Conservation (phyloP, 1,140 invertebrate genomes). For the Steinernema khuongi region DNA sequence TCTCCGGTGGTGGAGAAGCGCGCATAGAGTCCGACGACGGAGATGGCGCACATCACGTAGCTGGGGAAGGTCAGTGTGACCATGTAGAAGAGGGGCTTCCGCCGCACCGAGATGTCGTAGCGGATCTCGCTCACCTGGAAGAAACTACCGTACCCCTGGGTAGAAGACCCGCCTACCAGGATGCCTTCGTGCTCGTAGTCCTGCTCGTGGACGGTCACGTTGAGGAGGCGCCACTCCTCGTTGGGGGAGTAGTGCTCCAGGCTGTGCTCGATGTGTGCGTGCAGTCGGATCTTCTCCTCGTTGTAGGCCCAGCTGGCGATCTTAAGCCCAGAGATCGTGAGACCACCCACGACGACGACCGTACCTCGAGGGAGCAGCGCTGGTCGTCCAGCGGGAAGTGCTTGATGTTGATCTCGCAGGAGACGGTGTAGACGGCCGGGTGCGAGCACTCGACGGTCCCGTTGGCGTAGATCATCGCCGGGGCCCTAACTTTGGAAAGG, state of each 20-base stretch:
- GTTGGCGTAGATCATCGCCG: conserved; percentile 42
- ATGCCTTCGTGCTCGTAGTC: conserved; percentile 51
- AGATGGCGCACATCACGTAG: conserved; percentile 51
- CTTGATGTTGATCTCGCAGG: conserved; percentile 52
- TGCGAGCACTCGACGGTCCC: conserved; percentile 47
- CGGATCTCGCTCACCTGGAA: conserved; percentile 44
- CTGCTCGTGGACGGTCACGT: conserved; percentile 43
- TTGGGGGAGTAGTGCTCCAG: conserved; percentile 49
- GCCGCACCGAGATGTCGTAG: conserved; percentile 46
- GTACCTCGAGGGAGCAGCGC: conserved; percentile 47
- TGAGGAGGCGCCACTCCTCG: conserved; percentile 51
- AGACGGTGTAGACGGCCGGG: conserved; percentile 49
- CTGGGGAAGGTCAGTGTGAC: conserved; percentile 48
- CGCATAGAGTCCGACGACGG: conserved; percentile 49
- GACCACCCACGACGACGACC: conserved; percentile 20
- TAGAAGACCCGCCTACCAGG: conserved; percentile 25
- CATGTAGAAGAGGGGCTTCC: conserved; percentile 52
- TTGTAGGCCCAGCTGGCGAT: conserved; percentile 49
- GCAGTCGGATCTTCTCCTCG: conserved; percentile 47
- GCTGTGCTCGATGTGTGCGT: conserved; percentile 45
- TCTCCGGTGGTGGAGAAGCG: conserved; percentile 49
- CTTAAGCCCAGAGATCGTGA: conserved; percentile 20
- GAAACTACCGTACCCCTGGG: neutral
- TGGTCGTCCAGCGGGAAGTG: conserved; percentile 52
- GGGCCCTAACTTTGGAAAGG: conserved; percentile 40